Conservation (phyloP, 2,113 vertebrate species). For the Noturus placidus region DNA sequence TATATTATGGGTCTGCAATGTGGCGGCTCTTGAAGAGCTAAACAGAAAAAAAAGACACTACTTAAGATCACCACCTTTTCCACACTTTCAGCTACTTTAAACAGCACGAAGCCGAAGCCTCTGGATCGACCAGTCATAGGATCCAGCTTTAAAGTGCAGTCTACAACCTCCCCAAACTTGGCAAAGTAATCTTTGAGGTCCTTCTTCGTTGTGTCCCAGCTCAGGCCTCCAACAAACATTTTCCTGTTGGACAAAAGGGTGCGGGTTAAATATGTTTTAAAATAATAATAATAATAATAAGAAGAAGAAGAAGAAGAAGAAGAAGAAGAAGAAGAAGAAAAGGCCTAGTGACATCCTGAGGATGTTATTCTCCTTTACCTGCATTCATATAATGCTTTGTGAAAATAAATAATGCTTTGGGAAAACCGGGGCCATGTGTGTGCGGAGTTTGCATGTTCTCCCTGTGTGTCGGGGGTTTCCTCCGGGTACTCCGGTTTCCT, state of each 20-base stretch:
- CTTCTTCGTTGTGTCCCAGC: slow-evolving; percentile 99
- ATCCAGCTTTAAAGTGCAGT: slow-evolving; percentile 97
- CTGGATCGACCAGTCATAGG: slow-evolving; percentile 95
- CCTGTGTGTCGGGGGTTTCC: too few species aligned
- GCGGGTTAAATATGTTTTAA: background rate
- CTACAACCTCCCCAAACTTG: slow-evolving; percentile 96
- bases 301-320: too few species aligned
- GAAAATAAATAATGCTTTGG: background rate
- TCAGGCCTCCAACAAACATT: slow-evolving; percentile 97
- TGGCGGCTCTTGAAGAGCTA: background rate
- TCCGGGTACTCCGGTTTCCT: too few species aligned
- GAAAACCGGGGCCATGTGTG: too few species aligned
- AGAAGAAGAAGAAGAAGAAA: too few species aligned
- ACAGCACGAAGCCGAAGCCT: slow-evolving; percentile 96
- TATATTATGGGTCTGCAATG: background rate
- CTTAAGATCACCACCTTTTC: slow-evolving; percentile 82
- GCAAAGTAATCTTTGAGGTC: slow-evolving; percentile 98
- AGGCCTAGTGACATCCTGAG: background rate
- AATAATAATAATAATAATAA: too few species aligned
- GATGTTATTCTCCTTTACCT: background rate
- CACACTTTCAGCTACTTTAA: slow-evolving; percentile 93
- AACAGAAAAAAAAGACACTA: background rate
- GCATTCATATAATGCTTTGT: background rate
- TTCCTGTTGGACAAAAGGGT: slow-evolving; percentile 75
- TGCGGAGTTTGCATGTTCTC: too few species aligned